Evolutionary conservation across 2,113 vertebrate species (phyloP), one percentile per base, ranked within the genome.

Genomic region (Salvelinus sp.): DNA sequence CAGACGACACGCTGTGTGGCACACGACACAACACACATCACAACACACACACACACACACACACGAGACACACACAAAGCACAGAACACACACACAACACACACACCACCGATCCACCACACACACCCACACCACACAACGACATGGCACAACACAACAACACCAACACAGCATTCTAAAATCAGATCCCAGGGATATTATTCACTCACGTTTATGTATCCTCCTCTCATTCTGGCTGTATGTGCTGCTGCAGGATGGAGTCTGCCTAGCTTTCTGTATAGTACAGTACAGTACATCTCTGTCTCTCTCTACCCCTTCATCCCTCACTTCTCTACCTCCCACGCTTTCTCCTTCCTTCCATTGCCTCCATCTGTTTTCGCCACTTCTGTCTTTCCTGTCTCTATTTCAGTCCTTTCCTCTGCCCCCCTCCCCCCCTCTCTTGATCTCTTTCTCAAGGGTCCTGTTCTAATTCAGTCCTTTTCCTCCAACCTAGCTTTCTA

Each of bases 391-490:
- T 33, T 48, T 68, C 74, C 23, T 25, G 48, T 76, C 20, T 65
- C 28, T 67, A 63, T 3, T 48, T 47, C 16, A 38, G 50, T 58
- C 28, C 54, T 18, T 22, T 64, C 14, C 48, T 9, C 64, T 60
- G 20, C 25, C 27, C 62, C 22, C 20, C 54, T 7, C 60, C 27
- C 75, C 7, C 0, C 7, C 38, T 44, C 38, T 44, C 38, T 66
- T 74, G 74, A 79, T 86, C 83, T 89, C 85, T 79, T 90, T 92
- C 92, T 93, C 92, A 82, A 84, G 92, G 92, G 93, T 92, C 89
- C 91, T 93, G 93, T 91, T 92, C 93, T 93, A 93, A 91, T 93
- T 94, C 92, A 86, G 83, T 67, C 73, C 85, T 88, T 85, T 88
- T 92, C 82, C 87, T 88, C 86, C 91, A 93, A 90, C 93, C 93